Base-by-base conservation (phyloP, 2,888 invertebrate species). In the Flabesymbios commensalis region DNA sequence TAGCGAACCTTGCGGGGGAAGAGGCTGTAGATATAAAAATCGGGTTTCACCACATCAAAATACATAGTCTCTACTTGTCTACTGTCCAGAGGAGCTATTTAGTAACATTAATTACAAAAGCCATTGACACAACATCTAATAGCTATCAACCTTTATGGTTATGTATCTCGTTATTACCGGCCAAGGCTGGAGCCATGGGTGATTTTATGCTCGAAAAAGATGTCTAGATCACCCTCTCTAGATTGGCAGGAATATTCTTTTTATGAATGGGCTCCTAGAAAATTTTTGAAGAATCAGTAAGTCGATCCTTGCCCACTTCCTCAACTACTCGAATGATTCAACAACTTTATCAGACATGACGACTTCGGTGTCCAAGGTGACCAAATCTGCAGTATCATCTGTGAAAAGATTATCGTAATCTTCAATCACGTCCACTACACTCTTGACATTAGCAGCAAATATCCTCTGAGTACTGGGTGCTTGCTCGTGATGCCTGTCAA, bases 341-440 rank as follows among this genome's bases (percentile, higher is more conserved):
- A 14, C 22, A 22, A 17, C 45, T 45, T 45, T 7, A 45, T 45
- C 45, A 17, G 45, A 10, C 45, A 45, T 45, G 22, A 45, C 22
- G 22, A 22, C 24, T 22, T 45, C 22, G n/a, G 45, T 45, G 45
- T 45, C 45, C 45, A 45, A 10, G 14, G 45, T 45, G n/a, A 45
- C 17, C 7, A 45, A 24, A 22, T 45, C 45, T 7, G 14, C 10
- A 22, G n/a, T 45, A 10, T 10, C 24, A 19, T 45, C 45, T 7
- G 7, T 45, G 48, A 64, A 63, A 32, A 62, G 62, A 36, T 62
- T 62, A 26, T 54, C 61, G 14, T 47, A 24, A 41, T 63, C 56
- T 47, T 45, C 56, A 22, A 63, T 64, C 63, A 49, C 49, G 7
- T 17, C 42, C 22, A 63, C 55, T 22, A 63, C 41, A 19, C 32